Evolutionary conservation across 1,140 invertebrate genomes (phyloP).

Genomic region (Drosophila santomea): DNA sequence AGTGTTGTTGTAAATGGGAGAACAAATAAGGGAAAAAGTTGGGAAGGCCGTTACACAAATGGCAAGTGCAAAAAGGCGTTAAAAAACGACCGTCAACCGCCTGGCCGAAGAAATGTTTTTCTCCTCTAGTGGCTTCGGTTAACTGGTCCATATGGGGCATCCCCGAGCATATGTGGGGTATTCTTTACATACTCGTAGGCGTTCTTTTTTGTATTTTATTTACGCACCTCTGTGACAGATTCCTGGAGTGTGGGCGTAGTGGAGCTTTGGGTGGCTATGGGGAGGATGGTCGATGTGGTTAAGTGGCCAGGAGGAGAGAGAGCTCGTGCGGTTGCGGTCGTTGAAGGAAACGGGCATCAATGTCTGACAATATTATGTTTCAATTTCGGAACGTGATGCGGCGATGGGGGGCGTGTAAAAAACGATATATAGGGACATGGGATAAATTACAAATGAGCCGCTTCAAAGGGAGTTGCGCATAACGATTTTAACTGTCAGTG

Average conservation of each 20-base stretch:
- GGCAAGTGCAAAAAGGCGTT: slow-evolving; percentile 73
- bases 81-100: slow-evolving; percentile 56
- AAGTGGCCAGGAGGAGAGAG: slow-evolving; percentile 44
- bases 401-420: slow-evolving; percentile 16
- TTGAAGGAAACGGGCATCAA: slow-evolving; percentile 77
- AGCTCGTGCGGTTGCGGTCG: slow-evolving; percentile 70
- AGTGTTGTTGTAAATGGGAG: slow-evolving; percentile 68
- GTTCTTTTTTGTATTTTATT: slow-evolving; percentile 67
- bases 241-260: neutral
- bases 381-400: slow-evolving; percentile 60
- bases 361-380: slow-evolving; percentile 82
- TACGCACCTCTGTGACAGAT: slow-evolving; percentile 61
- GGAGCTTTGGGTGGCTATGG: neutral
- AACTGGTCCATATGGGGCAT: slow-evolving; percentile 71
- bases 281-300: slow-evolving; percentile 34
- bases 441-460: slow-evolving; percentile 50
- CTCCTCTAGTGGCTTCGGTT: slow-evolving; percentile 45
- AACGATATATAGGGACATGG: slow-evolving; percentile 24
- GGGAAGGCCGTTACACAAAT: slow-evolving; percentile 70
- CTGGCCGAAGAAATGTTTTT: slow-evolving; percentile 35
- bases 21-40: slow-evolving; percentile 52
- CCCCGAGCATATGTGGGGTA: slow-evolving; percentile 70
- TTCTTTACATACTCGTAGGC: slow-evolving; percentile 78
- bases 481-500: slow-evolving; percentile 11
- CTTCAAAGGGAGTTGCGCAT: slow-evolving; percentile 9